Conservation (phyloP, 2,888 invertebrate species). For the Drosophila niveifrons region DNA sequence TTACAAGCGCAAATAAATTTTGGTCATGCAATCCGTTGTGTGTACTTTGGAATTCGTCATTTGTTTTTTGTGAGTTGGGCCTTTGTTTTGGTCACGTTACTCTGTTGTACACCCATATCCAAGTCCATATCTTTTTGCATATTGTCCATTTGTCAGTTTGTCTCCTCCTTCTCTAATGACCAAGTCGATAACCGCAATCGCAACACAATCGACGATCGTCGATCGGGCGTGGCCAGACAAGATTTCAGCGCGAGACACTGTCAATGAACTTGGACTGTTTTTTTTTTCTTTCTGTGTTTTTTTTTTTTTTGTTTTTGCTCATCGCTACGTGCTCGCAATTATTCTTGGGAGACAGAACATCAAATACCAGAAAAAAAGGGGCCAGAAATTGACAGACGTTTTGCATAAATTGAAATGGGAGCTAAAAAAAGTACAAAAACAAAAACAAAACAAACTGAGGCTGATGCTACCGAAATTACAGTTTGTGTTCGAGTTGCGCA, state of each 20-base stretch:
- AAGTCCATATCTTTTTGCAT: slow-evolving; percentile 35
- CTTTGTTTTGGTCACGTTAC: slow-evolving; percentile 64
- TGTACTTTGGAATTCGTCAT: slow-evolving; percentile 50
- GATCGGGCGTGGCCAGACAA: slow-evolving; percentile 72
- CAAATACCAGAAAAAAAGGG: neutral
- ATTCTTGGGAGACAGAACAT: slow-evolving; percentile 53
- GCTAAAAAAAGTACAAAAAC: neutral
- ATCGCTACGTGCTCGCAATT: slow-evolving; percentile 73
- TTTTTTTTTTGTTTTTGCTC: neutral
- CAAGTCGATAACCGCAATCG: slow-evolving; percentile 75
- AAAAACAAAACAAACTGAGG: no score
- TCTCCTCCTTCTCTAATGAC: slow-evolving; percentile 64
- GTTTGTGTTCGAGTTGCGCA: slow-evolving; percentile 44
- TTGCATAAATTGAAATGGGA: slow-evolving; percentile 52
- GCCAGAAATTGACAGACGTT: slow-evolving; percentile 28
- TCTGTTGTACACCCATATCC: neutral
- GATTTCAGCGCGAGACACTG: slow-evolving; percentile 44
- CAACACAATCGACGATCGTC: slow-evolving; percentile 33
- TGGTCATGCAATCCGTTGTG: slow-evolving; percentile 46
- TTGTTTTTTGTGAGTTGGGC: slow-evolving; percentile 31
- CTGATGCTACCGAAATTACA: slow-evolving; percentile 23
- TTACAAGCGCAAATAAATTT: slow-evolving; percentile 48
- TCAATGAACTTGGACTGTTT: slow-evolving; percentile 69
- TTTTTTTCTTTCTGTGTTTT: neutral
- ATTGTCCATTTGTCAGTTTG: slow-evolving; percentile 38